A percentile compares a stretch with the other conserved stretches of the same genome.
Evolutionary conservation across 2,888 invertebrate species (phyloP).

Genomic region (Hemicrepidius hirtus): DNA sequence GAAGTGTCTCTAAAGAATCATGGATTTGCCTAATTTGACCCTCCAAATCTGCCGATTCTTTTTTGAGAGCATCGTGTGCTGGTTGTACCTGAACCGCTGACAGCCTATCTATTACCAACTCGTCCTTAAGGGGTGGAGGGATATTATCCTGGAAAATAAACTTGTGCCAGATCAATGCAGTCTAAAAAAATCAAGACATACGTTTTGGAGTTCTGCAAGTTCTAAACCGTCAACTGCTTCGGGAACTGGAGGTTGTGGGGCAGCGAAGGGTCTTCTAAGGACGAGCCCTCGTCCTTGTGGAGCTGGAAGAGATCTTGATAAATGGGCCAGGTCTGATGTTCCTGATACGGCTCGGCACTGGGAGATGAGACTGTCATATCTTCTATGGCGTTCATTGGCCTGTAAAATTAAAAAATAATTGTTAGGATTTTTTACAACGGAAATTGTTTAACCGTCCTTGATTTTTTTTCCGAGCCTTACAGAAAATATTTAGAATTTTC

Average conservation of each 20-base stretch:
- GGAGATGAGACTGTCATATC: slow-evolving; percentile 87
- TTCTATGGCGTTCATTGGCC: slow-evolving; percentile 87
- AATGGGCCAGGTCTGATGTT: slow-evolving; percentile 83
- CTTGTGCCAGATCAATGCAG: not conserved
- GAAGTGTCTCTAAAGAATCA: slow-evolving; percentile 88
- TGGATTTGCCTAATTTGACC: slow-evolving; percentile 90
- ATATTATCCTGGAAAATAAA: slow-evolving; percentile 76
- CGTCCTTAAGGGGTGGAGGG: slow-evolving; percentile 86
- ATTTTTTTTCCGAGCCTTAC: too few species aligned
- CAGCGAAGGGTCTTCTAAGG: slow-evolving; percentile 75
- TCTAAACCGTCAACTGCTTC: slow-evolving; percentile 72
- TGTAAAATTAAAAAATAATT: slow-evolving; percentile 64
- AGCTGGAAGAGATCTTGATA: slow-evolving; percentile 82
- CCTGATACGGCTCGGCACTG: slow-evolving; percentile 86
- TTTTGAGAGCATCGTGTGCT: slow-evolving; percentile 85
- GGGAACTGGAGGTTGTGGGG: slow-evolving; percentile 81
- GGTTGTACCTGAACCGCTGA: slow-evolving; percentile 83
- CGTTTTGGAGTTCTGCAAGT: slow-evolving; percentile 51
- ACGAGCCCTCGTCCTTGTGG: slow-evolving; percentile 72
- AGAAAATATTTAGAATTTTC: too few species aligned
- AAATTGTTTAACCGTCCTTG: too few species aligned
- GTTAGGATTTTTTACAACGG: too few species aligned
- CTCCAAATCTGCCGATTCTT: slow-evolving; percentile 89
- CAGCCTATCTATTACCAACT: slow-evolving; percentile 87
- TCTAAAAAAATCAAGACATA: not conserved